Evolutionary conservation across 2,797 vertebrate species (phyloP), one percentile per base, ranked within the genome.

Genomic region (Heteromormyrus szaboi): DNA sequence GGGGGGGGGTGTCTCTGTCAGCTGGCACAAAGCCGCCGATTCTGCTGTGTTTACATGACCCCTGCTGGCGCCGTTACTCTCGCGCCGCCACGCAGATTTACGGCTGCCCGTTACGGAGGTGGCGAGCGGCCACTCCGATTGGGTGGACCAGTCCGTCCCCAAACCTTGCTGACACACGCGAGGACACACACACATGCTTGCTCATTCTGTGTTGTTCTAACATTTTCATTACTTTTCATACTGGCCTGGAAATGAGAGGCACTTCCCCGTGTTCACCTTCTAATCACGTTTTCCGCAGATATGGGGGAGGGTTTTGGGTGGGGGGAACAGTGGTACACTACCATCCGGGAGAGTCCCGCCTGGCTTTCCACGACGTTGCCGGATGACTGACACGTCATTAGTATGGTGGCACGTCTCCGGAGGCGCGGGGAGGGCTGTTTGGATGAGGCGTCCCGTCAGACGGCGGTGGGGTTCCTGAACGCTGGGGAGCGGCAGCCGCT

Each of bases 311-410:
- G 44, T 41, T 11, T 3, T 9, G 8, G 37, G 19, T 1, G 50
- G 48, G 22, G 44, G 50, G 50, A 14, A 29, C 8, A 53, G 50
- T 6, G 22, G 44, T 2, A 19, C 11, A 50, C n/a, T 19, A 51
- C 4, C 83, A 85, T 85, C 83, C 22, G 50, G 41, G 81, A 37
- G 84, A 29, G 4, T 53, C 50, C n/a, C 46, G 84, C 50, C 84
- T 54, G 84, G 50, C 48, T 85, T 50, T 33, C 50, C n/a, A 12
- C 84, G 33, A 14, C 22, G 22, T 86, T 41, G 17, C 85, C 6
- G 85, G 51, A 56, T 86, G 85, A 93, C 92, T 94, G 92, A 93
- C 91, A 92, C 89, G 92, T 93, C 93, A 93, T 93, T 93, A 93
- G 91, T 91, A 87, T 46, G 89, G 90, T 88, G 88, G 86, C 51